Base-by-base conservation (phyloP, 92 coral and sea anemone genomes). In the Actinernus sp. region DNA sequence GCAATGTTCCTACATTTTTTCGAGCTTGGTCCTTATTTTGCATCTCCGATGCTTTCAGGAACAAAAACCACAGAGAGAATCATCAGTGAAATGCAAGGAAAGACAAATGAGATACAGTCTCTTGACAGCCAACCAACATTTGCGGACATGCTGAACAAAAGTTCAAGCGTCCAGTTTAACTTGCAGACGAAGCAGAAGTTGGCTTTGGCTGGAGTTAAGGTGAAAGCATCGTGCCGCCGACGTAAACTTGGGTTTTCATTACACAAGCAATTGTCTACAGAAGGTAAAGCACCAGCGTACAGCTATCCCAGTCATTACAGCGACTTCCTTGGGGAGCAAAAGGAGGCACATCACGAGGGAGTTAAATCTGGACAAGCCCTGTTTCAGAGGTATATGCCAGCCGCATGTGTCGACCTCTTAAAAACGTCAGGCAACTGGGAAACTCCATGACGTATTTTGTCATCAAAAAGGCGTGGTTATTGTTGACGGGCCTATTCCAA, bases 1-100 rank as follows among this genome's bases (percentile, higher is more conserved):
- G 79, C 79, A 56, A 63, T 71, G 87, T 64, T 71, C 63, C 23
- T 81, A 4, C 87, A 72, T 64, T 72, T 72, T 50, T 63, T 63
- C 0, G 36, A 71, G 1, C 55, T 71, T 1, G 71, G 81, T 0
- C 50, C 61, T 3, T 38, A 19, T 0, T 80, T 74, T 74, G 69
- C 80, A 10, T 71, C 63, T 20, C 61, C 73, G 0, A 18, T 26
- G 24, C 41, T 47, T 12, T 63, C 70, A 3, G 56, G 70, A 6
- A 63, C 70, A 8, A 63, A 63, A n/a, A 20, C 30, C 26, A 49
- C 60, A 1, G 41, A 51, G n/a, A n/a, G n/a, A n/a, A n/a, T n/a
- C n/a, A n/a, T n/a, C n/a, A n/a, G n/a, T n/a, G n/a, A n/a, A n/a
- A n/a, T n/a, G n/a, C n/a, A n/a, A n/a, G n/a, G n/a, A n/a, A n/a